Base-by-base conservation (phyloP, 2,113 vertebrate species). In the Gallinago undulata region DNA sequence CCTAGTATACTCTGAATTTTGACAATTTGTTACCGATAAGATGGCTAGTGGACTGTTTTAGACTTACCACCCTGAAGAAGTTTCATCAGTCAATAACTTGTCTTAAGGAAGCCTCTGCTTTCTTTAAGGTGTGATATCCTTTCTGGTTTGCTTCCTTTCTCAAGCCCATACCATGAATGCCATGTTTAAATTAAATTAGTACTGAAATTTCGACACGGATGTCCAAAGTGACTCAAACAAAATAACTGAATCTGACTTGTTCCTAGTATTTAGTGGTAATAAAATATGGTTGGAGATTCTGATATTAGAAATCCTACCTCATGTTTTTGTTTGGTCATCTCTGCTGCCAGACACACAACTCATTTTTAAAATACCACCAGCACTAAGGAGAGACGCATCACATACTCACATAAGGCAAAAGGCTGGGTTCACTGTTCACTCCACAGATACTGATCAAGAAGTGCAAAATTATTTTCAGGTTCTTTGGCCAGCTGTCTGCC, bases 401-500 rank as follows among this genome's bases (percentile, higher is more conserved):
- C 31, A 90, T 94, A 99, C 99, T 98, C 97, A 99, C 99, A 30
- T 99, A 99, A 98, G 99, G 99, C 98, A 99, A 96, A 95, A 99
- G 99, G 98, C 99, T 99, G 88, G 99, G 99, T 84, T 99, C 99
- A 62, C 99, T 99, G 97, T 98, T 99, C 96, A 99, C 99, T 94
- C 99, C 99, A 43, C 99, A 99, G 96, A 99, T 99, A 97, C 99
- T 99, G 98, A 99, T 99, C 96, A 99, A 97, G 98, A 99, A 99
- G 97, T 99, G 99, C 95, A 99, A 98, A 95, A 99, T 99, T 96
- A 99, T 99, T 97, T 99, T 99, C 96, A 99, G 98, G 98, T 99
- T 99, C 97, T 99, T 99, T 19, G 99, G 99, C 99, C 99, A 99
- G 95, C 99, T 99, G 93, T 99, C 99, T 84, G 99, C 99, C 90